A percentile compares a stretch with the other conserved stretches of the same genome.
phyloP scores from a whole-genome alignment of 2,113 vertebrate genomes.

The Strix uralensis region DNA sequence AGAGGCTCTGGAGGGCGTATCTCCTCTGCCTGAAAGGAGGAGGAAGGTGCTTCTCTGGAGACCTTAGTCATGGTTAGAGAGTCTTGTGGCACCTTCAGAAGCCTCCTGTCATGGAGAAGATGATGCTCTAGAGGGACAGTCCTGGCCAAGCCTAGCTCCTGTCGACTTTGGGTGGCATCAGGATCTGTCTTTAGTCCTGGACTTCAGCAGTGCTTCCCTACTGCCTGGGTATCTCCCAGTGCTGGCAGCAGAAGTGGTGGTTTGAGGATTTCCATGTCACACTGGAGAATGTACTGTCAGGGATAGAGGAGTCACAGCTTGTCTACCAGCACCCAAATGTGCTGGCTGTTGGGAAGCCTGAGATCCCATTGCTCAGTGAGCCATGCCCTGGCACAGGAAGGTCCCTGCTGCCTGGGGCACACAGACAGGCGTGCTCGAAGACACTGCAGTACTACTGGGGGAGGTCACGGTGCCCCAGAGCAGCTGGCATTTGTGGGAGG shows the following conservation, averaged over 20 bases:
- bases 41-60: not conserved
- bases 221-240: not conserved
- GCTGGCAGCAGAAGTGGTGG: not conserved
- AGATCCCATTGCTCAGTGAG: accelerated
- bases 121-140: not conserved
- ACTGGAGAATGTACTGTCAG: not conserved
- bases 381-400: not conserved
- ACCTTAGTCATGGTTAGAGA: not conserved
- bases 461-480: not conserved
- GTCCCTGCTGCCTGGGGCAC: not conserved
- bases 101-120: not conserved
- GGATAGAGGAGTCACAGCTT: not conserved
- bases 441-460: accelerated
- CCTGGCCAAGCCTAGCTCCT: not conserved
- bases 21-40: not conserved
- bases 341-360: not conserved
- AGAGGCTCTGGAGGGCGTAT: not conserved
- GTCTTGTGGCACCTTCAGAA: not conserved
- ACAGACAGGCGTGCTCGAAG: not conserved
- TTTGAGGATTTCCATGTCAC: not conserved
- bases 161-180: not conserved
- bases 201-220: not conserved
- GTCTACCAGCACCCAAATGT: accelerated
- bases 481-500: not conserved
- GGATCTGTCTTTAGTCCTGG: not conserved